Percentiles rank a stretch among this genome's conserved stretches.
These are phyloP conservation scores for Nebria brevicollis DNA, from an alignment of 2,888 invertebrate genomes.

Conservation along the genomic window DNA sequence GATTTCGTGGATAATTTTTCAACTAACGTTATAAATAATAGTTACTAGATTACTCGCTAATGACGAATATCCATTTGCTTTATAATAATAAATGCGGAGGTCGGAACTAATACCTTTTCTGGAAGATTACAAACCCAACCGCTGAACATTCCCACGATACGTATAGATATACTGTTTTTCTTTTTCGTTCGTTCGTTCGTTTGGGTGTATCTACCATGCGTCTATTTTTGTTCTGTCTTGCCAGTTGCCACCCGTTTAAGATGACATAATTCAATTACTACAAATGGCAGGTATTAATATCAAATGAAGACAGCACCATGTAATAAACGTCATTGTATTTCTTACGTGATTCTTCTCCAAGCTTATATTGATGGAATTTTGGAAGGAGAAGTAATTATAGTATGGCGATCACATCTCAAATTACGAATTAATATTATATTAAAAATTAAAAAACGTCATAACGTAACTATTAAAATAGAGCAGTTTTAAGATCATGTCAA, in stretches of 20 bases:
- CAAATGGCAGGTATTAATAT: constrained; percentile 42
- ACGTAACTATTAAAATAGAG: too few relatives aligned
- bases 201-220: constrained; percentile 15
- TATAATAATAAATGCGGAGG: constrained; percentile 31
- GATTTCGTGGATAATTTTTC: background rate
- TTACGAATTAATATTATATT: too few relatives aligned
- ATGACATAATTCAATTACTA: constrained; percentile 46
- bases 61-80: constrained; percentile 41
- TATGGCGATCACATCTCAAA: background rate
- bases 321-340: constrained; percentile 41
- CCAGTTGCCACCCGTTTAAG: constrained; percentile 25
- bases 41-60: constrained; percentile 44
- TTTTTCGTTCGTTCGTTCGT: constrained; percentile 11
- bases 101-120: background rate
- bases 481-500: too few relatives aligned
- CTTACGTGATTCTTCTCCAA: background rate
- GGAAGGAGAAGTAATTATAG: background rate
- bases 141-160: constrained; percentile 34
- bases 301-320: constrained; percentile 31
- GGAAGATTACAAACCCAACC: background rate
- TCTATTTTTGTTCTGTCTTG: constrained; percentile 1
- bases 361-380: background rate
- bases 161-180: constrained; percentile 6
- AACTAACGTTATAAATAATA: constrained; percentile 34
- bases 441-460: too few relatives aligned